Base-by-base conservation (phyloP, 2,797 vertebrate species). In the Karalla daura region DNA sequence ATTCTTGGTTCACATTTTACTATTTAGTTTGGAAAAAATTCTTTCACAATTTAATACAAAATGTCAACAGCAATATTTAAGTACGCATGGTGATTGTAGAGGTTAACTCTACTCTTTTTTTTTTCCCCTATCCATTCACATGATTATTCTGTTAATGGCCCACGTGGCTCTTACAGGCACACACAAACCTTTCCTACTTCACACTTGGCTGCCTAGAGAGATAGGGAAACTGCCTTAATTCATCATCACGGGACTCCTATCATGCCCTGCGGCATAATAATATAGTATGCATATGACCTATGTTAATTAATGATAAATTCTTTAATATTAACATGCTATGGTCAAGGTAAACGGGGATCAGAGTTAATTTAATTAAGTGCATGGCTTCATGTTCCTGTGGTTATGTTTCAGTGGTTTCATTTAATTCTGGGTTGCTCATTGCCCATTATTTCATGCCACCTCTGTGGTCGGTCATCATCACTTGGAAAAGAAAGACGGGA, bases 281-380 rank as follows among this genome's bases (percentile, higher is more conserved):
- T 80, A 86, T 39, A 71, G 51, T 81, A 79, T 81, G 81, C 80
- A 78, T 87, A 83, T 80, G 81, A 89, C 80, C 86, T 89, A 61
- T 85, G 76, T 80, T 92, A 88, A 91, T 91, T 91, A 90, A 89
- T 84, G 65, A 88, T 86, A 87, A 80, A 88, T 84, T 78, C 76
- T 85, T 78, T 87, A 89, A 88, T 86, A 89, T 89, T 84, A 88
- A 87, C 87, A 81, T 60, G 81, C 81, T 78, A 66, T 84, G 64
- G 80, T 85, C 74, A 87, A 86, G 81, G 85, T 85, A 90, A 89
- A 82, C 54, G 68, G 61, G 79, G 66, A 84, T 88, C 74, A 56
- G 70, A 85, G 81, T 81, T 89, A 88, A 91, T 90, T 90, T 78
- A 91, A 92, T 91, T 90, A 88, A 86, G 79, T 83, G 86, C 80